Evolutionary conservation across 2,888 invertebrate species (phyloP).

Genomic region (Rotaria socialis): DNA sequence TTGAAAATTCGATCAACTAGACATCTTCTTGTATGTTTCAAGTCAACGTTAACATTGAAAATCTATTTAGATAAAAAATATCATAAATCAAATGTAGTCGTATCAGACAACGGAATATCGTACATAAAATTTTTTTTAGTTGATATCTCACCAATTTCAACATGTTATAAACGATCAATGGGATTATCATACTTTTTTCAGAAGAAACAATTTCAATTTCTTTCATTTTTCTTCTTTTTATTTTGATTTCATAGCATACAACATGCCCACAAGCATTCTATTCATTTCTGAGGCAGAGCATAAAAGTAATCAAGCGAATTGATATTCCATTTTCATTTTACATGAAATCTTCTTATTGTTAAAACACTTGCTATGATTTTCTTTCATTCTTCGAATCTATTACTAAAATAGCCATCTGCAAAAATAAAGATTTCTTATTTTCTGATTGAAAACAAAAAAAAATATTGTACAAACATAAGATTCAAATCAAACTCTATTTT

Average conservation of each 20-base stretch:
- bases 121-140: neutral
- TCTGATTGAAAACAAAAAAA: neutral
- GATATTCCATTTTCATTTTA: neutral
- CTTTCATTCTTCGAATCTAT: too few species aligned
- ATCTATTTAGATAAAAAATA: neutral
- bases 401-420: neutral
- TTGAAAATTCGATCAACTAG: too few species aligned
- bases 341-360: neutral
- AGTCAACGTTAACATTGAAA: too few species aligned
- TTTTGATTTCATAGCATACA: neutral
- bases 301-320: neutral
- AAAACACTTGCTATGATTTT: neutral
- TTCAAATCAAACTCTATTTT: constrained; percentile 16
- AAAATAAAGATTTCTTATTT: too few species aligned
- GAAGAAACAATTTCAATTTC: too few species aligned
- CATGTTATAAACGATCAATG: too few species aligned
- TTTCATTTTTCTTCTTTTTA: neutral
- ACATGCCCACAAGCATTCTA: neutral
- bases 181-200: too few species aligned
- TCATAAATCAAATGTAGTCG: neutral
- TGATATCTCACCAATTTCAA: too few species aligned
- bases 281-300: neutral
- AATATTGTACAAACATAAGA: neutral
- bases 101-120: neutral
- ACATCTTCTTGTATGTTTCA: too few species aligned